phyloP scores from a whole-genome alignment of 2,888 invertebrate genomes.

The Caenorhabditis macrosperma region DNA sequence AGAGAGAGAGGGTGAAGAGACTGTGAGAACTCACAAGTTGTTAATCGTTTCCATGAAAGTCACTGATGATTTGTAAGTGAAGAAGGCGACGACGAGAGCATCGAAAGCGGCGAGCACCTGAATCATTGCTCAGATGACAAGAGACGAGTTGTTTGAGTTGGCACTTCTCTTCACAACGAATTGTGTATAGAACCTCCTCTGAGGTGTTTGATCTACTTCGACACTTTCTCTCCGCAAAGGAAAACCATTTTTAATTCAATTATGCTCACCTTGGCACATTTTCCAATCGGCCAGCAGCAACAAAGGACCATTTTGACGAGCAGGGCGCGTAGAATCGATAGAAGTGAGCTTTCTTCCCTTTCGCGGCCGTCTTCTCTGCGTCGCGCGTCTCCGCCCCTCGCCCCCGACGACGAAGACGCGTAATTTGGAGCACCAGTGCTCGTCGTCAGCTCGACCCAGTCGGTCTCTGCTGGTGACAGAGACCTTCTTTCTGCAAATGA shows the following conservation, averaged over 20 bases:
- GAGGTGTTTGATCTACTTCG: no score
- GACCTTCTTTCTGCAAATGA: neutral
- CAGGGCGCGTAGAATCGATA: slow-evolving; percentile 52
- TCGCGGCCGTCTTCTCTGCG: slow-evolving; percentile 7
- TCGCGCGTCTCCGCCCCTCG: slow-evolving; percentile 12
- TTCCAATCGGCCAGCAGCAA: slow-evolving; percentile 77
- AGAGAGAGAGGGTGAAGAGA: neutral
- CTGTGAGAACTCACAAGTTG: slow-evolving; percentile 54
- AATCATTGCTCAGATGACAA: neutral
- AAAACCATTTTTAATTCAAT: neutral
- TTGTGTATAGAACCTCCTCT: neutral
- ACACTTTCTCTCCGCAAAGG: no score
- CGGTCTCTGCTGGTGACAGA: slow-evolving; percentile 2
- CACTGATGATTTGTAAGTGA: slow-evolving; percentile 61
- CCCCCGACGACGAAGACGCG: slow-evolving; percentile 9
- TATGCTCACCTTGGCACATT: slow-evolving; percentile 72
- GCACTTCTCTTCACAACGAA: slow-evolving; percentile 7
- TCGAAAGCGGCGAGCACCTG: slow-evolving; percentile 68
- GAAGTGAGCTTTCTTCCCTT: slow-evolving; percentile 15
- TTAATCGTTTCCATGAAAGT: slow-evolving; percentile 49
- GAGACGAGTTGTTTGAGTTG: neutral
- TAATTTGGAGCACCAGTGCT: slow-evolving; percentile 28
- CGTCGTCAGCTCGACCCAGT: neutral
- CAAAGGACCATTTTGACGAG: slow-evolving; percentile 62
- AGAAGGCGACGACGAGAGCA: slow-evolving; percentile 61